phyloP scores from a whole-genome alignment of 2,797 vertebrate genomes.

The Alectoris magna region DNA sequence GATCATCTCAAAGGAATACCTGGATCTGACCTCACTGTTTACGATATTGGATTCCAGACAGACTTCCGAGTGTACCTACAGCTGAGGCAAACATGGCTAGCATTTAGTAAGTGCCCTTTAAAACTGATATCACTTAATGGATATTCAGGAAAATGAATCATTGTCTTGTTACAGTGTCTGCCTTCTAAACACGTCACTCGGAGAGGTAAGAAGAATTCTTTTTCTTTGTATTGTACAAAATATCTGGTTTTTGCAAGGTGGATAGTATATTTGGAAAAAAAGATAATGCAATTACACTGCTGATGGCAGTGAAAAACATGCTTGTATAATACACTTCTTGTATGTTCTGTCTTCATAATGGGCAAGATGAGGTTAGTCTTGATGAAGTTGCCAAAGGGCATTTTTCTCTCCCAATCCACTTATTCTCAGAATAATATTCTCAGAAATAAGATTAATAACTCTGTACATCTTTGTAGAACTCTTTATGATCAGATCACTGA shows the following conservation, averaged over 20 bases:
- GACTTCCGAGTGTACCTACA: conserved; percentile 90
- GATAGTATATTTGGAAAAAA: neutral
- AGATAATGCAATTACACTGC: neutral
- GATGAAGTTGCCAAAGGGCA: neutral
- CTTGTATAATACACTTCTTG: neutral
- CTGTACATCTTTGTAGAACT: neutral
- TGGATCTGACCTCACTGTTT: conserved; percentile 84
- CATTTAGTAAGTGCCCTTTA: conserved; percentile 88
- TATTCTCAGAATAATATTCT: neutral
- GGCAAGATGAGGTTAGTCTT: neutral
- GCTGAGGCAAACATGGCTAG: conserved; percentile 93
- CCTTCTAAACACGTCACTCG: neutral
- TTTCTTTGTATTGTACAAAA: neutral
- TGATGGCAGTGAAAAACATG: neutral
- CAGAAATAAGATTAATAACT: neutral
- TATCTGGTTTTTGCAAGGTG: neutral
- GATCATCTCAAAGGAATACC: conserved; percentile 80
- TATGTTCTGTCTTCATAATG: neutral
- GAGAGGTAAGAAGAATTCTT: neutral
- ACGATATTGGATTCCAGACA: conserved; percentile 90
- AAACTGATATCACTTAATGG: conserved; percentile 25
- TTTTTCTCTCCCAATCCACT: neutral
- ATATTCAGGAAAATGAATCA: neutral
- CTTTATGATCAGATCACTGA: neutral
- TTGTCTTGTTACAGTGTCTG: neutral